Evolutionary conservation across 64 coral and sea anemone genomes (phyloP), one percentile per base, ranked within the genome.

Genomic region (Acropora tenuis): DNA sequence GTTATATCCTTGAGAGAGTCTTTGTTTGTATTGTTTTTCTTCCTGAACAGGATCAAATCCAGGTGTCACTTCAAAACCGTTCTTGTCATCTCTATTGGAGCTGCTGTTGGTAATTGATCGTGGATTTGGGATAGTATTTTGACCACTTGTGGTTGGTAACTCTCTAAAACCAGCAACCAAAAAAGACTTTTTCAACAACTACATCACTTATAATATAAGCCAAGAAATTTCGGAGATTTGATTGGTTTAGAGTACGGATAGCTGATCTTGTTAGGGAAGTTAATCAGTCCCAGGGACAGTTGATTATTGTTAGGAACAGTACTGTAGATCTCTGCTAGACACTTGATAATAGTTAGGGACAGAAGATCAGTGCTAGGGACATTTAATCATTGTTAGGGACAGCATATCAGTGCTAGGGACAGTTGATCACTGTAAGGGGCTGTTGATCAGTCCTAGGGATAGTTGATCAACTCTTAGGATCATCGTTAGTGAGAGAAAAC

Each of bases 101-200:
- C 48, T 84, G 16, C 88, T 89, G 53, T 96, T 80, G 17, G 95
- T 88, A 61, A 75, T 69, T 45, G 76, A 93, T 44, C 87, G 46
- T 77, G 61, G 58, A 41, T 68, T 30, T 2, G 61, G 87, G 48
- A 89, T 79, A 15, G 45, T 81, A 84, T 78, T 79, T 13, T 48
- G 75, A 55, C 91, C 88, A 81, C 46, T 93, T 11, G 91, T 93
- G 12, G 91, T 93, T 66, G 87, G 92, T 40, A 93, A 59, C 60
- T 96, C 95, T 76, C 95, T 96, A 74, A 77, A 60, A 78, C 59
- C 46, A 63, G n/a, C 18, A 1, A 74, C 44, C 30, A 13, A 18
- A 52, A 5, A 52, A 80, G 8, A 12, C 52, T 7, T 55, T 30
- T 30, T 30, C 30, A 30, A 30, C 30, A 30, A 30, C 30, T 30